Evolutionary conservation across 2,888 invertebrate genomes (phyloP).

Genomic region (Axea sp.): DNA sequence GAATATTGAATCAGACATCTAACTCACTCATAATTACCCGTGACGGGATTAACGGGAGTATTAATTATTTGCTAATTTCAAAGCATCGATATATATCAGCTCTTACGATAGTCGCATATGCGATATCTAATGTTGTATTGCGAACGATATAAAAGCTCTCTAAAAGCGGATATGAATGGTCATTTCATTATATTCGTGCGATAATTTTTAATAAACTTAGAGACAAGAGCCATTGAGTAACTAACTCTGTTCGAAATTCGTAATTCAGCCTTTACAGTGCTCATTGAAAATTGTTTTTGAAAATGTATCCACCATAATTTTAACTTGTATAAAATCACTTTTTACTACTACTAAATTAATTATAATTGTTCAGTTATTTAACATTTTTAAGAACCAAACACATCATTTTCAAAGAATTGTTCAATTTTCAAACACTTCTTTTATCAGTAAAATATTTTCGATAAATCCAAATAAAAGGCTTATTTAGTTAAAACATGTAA

Average conservation of each 20-base stretch:
- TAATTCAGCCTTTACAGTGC: not conserved
- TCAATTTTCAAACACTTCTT: no score
- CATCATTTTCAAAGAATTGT: no score
- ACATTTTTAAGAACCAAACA: no score
- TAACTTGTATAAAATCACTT: no score
- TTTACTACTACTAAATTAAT: no score
- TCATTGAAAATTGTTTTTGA: not conserved
- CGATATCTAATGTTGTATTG: conserved; percentile 5
- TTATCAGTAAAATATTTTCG: no score
- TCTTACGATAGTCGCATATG: conserved; percentile 17
- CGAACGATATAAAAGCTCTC: conserved; percentile 16
- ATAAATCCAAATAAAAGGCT: no score
- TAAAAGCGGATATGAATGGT: not conserved
- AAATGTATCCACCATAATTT: no score
- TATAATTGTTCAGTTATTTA: no score
- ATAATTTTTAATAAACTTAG: conserved; percentile 17
- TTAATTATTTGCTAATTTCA: conserved; percentile 66
- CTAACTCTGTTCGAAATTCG: conserved; percentile 3
- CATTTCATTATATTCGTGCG: not conserved
- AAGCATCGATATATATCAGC: conserved; percentile 29
- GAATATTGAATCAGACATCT: conserved; percentile 70
- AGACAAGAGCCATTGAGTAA: not conserved
- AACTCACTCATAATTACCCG: conserved; percentile 71
- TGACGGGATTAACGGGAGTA: conserved; percentile 69
- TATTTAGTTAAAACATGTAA: no score